These are phyloP conservation scores for Catocala fraxini DNA, from an alignment of 2,888 invertebrate genomes.

Conservation along the genomic window DNA sequence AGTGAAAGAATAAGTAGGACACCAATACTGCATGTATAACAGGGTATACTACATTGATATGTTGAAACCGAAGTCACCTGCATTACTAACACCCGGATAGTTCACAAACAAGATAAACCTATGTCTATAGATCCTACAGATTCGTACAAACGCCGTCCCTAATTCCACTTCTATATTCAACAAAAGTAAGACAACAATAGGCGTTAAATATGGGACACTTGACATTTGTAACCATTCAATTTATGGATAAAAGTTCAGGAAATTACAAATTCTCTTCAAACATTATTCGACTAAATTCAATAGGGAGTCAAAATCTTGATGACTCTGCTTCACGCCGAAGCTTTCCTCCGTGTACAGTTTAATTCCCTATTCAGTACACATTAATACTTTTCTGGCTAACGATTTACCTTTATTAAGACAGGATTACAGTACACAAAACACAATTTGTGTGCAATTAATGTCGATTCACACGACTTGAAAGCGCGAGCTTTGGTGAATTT, in stretches of 20 bases:
- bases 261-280: slow-evolving; percentile 3
- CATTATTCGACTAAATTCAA: slow-evolving; percentile 19
- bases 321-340: slow-evolving; percentile 12
- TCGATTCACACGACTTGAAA: slow-evolving; percentile 54
- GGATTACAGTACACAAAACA: slow-evolving; percentile 53
- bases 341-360: slow-evolving; percentile 16
- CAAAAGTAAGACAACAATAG: too few species aligned
- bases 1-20: too few species aligned
- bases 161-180: too few species aligned
- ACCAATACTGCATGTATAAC: too few species aligned
- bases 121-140: too few species aligned
- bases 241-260: background rate
- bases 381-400: slow-evolving; percentile 45
- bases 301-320: slow-evolving; percentile 13
- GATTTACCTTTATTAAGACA: slow-evolving; percentile 45
- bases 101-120: too few species aligned
- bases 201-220: background rate
- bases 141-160: too few species aligned
- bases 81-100: too few species aligned
- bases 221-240: background rate
- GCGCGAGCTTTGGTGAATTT: slow-evolving; percentile 34
- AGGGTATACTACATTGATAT: too few species aligned
- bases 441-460: slow-evolving; percentile 56
- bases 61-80: too few species aligned
- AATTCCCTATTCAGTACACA: slow-evolving; percentile 33